Percentiles rank a stretch among this genome's conserved stretches.
These are phyloP conservation scores for Ceyx cyanopectus DNA, from an alignment of 2,113 vertebrate genomes.

Conservation along the genomic window DNA sequence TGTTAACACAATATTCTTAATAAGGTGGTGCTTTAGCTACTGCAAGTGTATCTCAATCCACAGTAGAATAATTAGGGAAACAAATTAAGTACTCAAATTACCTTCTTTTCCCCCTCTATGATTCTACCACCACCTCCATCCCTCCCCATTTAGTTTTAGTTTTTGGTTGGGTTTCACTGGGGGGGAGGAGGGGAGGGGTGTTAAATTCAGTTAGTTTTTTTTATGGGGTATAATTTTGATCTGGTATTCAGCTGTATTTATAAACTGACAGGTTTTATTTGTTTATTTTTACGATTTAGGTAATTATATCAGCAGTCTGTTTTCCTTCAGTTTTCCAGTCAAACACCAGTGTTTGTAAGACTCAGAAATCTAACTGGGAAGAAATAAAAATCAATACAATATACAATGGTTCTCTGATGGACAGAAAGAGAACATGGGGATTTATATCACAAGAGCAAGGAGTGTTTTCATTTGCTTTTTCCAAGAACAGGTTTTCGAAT, in stretches of 20 bases:
- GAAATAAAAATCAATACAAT: neutral
- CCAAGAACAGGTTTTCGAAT: constrained; percentile 34
- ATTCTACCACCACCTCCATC: fast-evolving
- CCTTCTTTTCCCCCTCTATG: neutral
- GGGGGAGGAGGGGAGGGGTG: too few relatives aligned
- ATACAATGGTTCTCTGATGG: neutral
- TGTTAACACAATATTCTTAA: neutral
- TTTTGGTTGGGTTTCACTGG: neutral
- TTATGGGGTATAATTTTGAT: neutral
- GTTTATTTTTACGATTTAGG: neutral
- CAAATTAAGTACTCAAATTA: neutral
- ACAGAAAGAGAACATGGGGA: neutral
- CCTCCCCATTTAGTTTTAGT: neutral
- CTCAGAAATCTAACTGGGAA: neutral
- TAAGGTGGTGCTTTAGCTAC: neutral
- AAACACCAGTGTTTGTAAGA: neutral
- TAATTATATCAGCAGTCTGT: neutral
- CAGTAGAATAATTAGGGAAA: neutral
- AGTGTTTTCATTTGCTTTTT: constrained; percentile 16
- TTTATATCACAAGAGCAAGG: neutral
- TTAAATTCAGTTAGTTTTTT: neutral
- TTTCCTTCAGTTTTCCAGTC: neutral
- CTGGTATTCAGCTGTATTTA: neutral
- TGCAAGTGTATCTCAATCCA: neutral
- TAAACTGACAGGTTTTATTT: neutral